Conservation (phyloP, 2,113 vertebrate species). For the Corydoras sp. region DNA sequence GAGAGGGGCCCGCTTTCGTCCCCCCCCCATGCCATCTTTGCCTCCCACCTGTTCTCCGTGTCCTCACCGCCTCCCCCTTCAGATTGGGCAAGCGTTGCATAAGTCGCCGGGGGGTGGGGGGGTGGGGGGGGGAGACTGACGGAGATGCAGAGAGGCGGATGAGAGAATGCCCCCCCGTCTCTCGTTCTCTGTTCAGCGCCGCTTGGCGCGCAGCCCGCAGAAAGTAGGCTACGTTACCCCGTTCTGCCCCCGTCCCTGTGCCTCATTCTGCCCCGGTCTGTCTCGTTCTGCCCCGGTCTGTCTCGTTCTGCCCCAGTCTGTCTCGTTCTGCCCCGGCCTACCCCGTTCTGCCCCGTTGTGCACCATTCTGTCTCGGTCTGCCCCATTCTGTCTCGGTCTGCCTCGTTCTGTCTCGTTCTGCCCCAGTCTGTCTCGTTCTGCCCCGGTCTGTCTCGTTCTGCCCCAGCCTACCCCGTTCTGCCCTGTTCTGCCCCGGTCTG, state of each 20-base stretch:
- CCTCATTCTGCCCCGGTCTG: conserved; percentile 3
- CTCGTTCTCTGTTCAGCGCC: conserved; percentile 31
- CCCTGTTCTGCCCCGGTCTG: no score
- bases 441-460: no score
- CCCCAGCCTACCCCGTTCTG: no score
- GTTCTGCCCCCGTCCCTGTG: conserved; percentile 41
- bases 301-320: conserved; percentile 3
- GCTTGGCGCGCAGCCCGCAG: conserved; percentile 59
- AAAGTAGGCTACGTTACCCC: conserved; percentile 70
- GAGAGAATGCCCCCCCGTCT: conserved; percentile 11
- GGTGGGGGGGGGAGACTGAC: conserved; percentile 40
- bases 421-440: no score
- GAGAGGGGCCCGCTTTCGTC: conserved; percentile 49
- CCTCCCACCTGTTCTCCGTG: conserved; percentile 48
- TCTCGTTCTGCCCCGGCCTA: conserved; percentile 27
- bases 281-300: conserved; percentile 41
- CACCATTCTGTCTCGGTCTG: no score
- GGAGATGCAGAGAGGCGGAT: conserved; percentile 34
- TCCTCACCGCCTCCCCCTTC: conserved; percentile 54
- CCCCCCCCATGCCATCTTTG: conserved; percentile 38
- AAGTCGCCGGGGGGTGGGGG: conserved; percentile 46
- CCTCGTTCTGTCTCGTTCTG: no score
- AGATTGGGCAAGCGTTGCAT: conserved; percentile 64
- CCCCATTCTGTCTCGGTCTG: no score
- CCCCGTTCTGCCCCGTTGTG: no score